A percentile compares a stretch with the other conserved stretches of the same genome.
Evolutionary conservation across 2,888 invertebrate species (phyloP).

Genomic region (Drosophila buzzatii): DNA sequence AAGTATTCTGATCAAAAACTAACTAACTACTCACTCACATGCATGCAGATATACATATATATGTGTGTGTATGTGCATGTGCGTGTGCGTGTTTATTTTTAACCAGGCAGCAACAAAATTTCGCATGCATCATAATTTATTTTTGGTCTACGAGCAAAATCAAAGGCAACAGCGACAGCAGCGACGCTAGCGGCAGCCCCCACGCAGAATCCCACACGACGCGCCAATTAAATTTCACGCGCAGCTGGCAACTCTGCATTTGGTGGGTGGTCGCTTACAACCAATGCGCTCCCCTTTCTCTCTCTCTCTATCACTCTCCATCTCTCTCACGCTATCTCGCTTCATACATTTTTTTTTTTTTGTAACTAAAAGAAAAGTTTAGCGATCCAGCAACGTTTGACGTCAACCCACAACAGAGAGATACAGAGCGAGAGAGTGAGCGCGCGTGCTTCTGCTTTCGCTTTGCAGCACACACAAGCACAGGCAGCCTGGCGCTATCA

Average conservation of each 20-base stretch:
- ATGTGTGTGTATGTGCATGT: not conserved
- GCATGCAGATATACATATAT: not conserved
- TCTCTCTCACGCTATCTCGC: too few species aligned
- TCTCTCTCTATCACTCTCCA: not conserved
- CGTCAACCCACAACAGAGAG: slow-evolving; percentile 31
- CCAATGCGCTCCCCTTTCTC: not conserved
- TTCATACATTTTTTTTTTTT: slow-evolving; percentile 4
- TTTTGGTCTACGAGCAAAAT: slow-evolving; percentile 63
- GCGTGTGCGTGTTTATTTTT: slow-evolving; percentile 54
- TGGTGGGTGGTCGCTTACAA: slow-evolving; percentile 54
- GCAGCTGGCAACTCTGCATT: slow-evolving; percentile 65
- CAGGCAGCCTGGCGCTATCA: slow-evolving; percentile 9
- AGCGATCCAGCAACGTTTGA: slow-evolving; percentile 51
- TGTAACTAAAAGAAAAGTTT: slow-evolving; percentile 43
- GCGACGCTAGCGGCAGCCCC: slow-evolving; percentile 21
- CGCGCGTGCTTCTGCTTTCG: slow-evolving; percentile 52
- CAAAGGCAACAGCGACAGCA: slow-evolving; percentile 24
- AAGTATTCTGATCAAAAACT: not conserved
- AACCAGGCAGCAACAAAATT: slow-evolving; percentile 64
- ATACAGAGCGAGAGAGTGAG: not conserved
- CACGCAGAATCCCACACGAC: slow-evolving; percentile 51
- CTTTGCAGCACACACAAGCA: slow-evolving; percentile 15
- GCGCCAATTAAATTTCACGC: slow-evolving; percentile 46
- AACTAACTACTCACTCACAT: not conserved
- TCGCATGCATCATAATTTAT: slow-evolving; percentile 74